Evolutionary conservation across 1,140 invertebrate species (phyloP), one percentile per base, ranked within the genome.

Genomic region (Archivesica marissinica): DNA sequence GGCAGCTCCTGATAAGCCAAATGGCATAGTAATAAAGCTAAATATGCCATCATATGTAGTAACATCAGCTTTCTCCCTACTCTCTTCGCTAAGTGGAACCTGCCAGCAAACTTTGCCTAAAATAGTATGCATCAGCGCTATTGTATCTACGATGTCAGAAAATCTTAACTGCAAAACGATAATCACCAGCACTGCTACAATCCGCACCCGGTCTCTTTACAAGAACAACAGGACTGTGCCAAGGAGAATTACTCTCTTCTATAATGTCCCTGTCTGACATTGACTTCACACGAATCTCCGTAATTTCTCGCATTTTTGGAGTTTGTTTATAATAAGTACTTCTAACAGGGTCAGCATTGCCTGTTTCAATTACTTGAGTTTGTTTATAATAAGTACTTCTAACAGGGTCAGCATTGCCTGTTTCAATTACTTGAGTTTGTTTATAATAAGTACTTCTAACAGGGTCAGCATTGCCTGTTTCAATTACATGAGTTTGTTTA

Each of bases 81-180:
- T 33, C 66, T 85, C 30, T 52, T 90, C 84, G 33, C 88, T 35
- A 0, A 94, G 74, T 3, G 50, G 17, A 0, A 94, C 87, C 56
- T 94, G 92, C 75, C 89, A 91, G 85, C 89, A 94, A 9, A 91
- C 93, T 50, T 89, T 89, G 56, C 77, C 88, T 35, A 94, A 95
- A 95, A 38, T 66, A 89, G 15, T 81, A 91, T 13, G 88, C 89
- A 3, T 92, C 93, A 0, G 82, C 38, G 20, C 88, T 86, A 25
- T 95, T 94, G 72, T 20, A 30, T 52, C 44, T 41, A 72, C n/a
- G 2, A 72, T 23, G 41, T 72, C 68, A 4, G 68, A 47, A 3
- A 41, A 39, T 41, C 68, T 52, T 23, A 4, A 56, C 59, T 76
- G 59, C 64, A 59, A 85, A 82, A 13, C 74, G 54, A 13, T 74